Evolutionary conservation across 1,140 invertebrate genomes (phyloP), one percentile per base, ranked within the genome.

Genomic region (Drosophila orena): DNA sequence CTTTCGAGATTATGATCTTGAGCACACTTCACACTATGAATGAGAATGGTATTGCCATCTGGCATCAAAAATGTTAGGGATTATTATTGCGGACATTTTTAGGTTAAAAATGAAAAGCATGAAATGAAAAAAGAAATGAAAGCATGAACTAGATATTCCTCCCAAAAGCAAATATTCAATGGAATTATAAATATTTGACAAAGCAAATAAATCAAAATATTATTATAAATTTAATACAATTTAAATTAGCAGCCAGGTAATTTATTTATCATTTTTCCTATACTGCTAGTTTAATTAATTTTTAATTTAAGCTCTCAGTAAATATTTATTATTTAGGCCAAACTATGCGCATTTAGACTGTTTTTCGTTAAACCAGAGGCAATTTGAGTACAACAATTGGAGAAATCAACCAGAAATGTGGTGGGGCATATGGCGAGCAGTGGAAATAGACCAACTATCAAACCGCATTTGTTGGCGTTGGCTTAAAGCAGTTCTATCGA

Each of bases 401-500:
- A n/a, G 10, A 47, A 44, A 62, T 62, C 46, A 62, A 30, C 20
- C 58, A 27, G 61, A 24, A 38, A 38, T 37, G 14, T 1, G 22
- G 20, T 47, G 34, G 49, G 5, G 17, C 4, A 15, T 12, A 27
- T 12, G 49, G 14, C 17, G 42, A 34, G 34, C 27, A 27, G 58
- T 57, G 15, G 24, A 7, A 56, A 57, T 14, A 30, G 27, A 34
- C 47, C 34, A 14, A 24, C 12, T 30, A 37, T 58, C 42, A 46
- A 11, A 49, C 46, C 62, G 52, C 64, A 47, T 40, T 40, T 49
- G 27, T 50, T 34, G 62, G 30, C 14, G 22, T 22, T 50, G 47
- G 47, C n/a, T 50, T 60, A 68, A 60, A 50, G 22, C 43, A 64
- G 34, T 74, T 57, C 22, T 40, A 64, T 74, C 58, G 71, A 74